Conservation (phyloP, 2,113 vertebrate genomes). For the Argyrosomus japonicus region DNA sequence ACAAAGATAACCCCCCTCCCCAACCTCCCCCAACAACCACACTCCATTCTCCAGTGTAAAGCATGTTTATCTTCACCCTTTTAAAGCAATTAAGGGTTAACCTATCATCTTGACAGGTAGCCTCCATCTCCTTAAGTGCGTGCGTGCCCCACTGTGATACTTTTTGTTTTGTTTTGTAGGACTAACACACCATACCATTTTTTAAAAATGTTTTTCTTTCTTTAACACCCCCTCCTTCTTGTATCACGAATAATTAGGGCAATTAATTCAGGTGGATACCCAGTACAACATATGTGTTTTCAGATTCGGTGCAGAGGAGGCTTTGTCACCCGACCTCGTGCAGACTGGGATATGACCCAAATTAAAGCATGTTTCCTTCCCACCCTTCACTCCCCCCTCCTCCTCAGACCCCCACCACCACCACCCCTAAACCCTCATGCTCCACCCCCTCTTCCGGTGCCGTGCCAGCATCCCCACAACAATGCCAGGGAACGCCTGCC, state of each 20-base stretch:
- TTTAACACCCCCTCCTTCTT: constrained; percentile 30
- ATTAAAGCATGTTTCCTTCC: constrained; percentile 75
- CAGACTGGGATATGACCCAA: constrained; percentile 83
- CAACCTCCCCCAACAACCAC: constrained; percentile 46
- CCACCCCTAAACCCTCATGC: constrained; percentile 19
- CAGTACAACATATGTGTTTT: constrained; percentile 81
- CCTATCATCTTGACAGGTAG: constrained; percentile 77
- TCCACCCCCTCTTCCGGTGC: constrained; percentile 52
- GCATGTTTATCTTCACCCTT: constrained; percentile 71
- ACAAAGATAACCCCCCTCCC: constrained; percentile 41
- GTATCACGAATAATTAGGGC: constrained; percentile 83
- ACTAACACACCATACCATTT: constrained; percentile 32
- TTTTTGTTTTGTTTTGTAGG: constrained; percentile 15
- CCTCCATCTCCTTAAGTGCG: constrained; percentile 71
- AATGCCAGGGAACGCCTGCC: constrained; percentile 71
- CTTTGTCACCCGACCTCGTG: constrained; percentile 73
- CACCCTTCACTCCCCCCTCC: constrained; percentile 55
- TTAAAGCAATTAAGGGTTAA: constrained; percentile 76
- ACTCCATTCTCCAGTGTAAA: constrained; percentile 44
- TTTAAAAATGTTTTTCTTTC: constrained; percentile 17
- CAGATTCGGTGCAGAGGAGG: constrained; percentile 71
- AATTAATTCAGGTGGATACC: constrained; percentile 82
- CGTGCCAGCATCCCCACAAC: constrained; percentile 66
- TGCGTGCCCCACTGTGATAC: constrained; percentile 34
- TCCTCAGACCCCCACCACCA: constrained; percentile 22